Base-by-base conservation (phyloP, 2,888 invertebrate genomes). In the Drosophila kanekoi region DNA sequence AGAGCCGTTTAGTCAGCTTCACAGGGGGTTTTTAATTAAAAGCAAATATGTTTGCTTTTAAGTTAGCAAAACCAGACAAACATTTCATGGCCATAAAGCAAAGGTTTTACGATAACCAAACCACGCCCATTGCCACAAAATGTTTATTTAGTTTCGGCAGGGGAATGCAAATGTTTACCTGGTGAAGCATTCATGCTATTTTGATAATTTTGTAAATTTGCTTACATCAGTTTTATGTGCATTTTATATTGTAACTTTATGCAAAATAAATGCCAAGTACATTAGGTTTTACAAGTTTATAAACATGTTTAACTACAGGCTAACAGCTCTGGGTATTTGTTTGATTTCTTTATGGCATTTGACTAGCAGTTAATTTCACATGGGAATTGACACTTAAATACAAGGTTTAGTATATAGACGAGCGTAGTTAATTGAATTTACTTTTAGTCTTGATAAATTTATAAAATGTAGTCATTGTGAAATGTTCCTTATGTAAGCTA, bases 31-130 rank as follows among this genome's bases (percentile, higher is more conserved):
- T 86, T 86, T 83, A 82, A 82, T 82, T 82, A 82, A 82, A 82
- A 83, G 79, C 81, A 82, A 86, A 82, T 81, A 86, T 81, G 69
- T 82, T 82, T 85, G 70, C 70, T 68, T 67, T 68, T 41, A 64
- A 75, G 63, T 77, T 75, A 54, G 59, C 35, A 53, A 57, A 63
- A 54, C 57, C 72, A 63, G 45, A 53, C 60, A 77, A 62, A 72
- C 60, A 76, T 62, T 76, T 71, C 54, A 71, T 56, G 62, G 67
- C 56, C 52, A 52, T 43, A 57, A 57, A 35, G 23, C 47, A 58
- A 41, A 48, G 44, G 45, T 37, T 60, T 76, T 43, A 47, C 56
- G 48, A 51, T 64, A 43, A 38, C 20, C 4, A 48, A 38, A 48
- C 14, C 33, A 23, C 3, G 33, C 33, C 33, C 23, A n/a, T 13